Conservation (phyloP, 2,113 vertebrate genomes). For the Pyrgilauda ruficollis region DNA sequence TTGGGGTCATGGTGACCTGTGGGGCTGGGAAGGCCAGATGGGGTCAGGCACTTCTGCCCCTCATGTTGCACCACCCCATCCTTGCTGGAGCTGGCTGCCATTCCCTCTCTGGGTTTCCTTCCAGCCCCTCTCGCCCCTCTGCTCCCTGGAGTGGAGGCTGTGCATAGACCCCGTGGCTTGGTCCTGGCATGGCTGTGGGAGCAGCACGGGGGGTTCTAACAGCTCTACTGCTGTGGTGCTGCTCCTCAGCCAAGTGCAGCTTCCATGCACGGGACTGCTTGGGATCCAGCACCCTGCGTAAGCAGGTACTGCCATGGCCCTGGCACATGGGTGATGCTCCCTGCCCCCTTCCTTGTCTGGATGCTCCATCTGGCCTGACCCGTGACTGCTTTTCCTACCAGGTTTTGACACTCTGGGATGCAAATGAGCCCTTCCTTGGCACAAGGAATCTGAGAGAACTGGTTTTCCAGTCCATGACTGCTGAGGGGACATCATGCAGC, state of each 20-base stretch:
- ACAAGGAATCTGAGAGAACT: slow-evolving; percentile 13
- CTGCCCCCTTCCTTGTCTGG: neutral
- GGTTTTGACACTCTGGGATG: neutral
- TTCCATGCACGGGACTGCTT: rapidly evolving
- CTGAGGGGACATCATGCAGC: rapidly evolving
- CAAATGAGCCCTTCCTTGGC: neutral
- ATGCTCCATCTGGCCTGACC: neutral
- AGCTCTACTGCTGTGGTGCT: neutral
- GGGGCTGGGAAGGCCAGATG: neutral
- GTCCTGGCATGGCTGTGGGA: rapidly evolving
- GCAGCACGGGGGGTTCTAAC: neutral
- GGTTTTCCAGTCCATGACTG: neutral
- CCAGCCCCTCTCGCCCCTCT: neutral
- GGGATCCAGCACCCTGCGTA: neutral
- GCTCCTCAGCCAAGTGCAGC: neutral
- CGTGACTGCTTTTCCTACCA: neutral
- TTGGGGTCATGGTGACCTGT: neutral
- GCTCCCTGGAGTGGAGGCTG: too few relatives aligned
- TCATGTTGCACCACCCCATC: rapidly evolving
- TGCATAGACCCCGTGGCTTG: rapidly evolving
- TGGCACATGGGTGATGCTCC: neutral
- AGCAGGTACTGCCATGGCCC: neutral
- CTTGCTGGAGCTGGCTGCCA: neutral
- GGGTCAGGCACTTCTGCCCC: neutral
- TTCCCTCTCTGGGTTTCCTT: neutral